These are phyloP conservation scores for Cyprinella venusta DNA, from an alignment of 2,797 vertebrate genomes.

Conservation along the genomic window DNA sequence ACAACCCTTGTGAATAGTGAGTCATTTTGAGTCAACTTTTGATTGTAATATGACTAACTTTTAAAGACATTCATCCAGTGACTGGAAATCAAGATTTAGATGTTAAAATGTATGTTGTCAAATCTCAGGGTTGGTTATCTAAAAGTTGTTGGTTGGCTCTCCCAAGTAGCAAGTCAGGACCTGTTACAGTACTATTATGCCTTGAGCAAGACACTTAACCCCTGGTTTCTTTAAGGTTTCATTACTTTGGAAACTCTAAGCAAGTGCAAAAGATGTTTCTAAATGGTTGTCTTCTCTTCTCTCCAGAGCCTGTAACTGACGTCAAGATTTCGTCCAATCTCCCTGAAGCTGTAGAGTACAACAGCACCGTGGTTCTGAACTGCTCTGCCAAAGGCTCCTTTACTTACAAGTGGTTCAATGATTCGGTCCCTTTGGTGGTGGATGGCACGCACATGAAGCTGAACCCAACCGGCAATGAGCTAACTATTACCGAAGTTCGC, in stretches of 20 bases:
- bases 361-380: conserved; percentile 67
- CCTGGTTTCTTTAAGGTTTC: not conserved
- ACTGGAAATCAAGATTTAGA: not conserved
- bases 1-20: not conserved
- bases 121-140: not conserved
- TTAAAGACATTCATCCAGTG: not conserved
- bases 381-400: conserved; percentile 72
- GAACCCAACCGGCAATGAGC: not conserved
- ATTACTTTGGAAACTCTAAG: not conserved
- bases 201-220: conserved; percentile 16
- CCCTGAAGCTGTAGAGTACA: conserved; percentile 62
- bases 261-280: conserved; percentile 1
- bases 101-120: not conserved
- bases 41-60: conserved; percentile 1
- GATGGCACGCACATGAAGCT: conserved; percentile 43
- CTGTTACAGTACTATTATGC: conserved; percentile 1
- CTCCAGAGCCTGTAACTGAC: conserved; percentile 66
- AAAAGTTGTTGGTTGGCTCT: not conserved
- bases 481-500: conserved; percentile 62
- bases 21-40: not conserved
- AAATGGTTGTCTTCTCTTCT: not conserved
- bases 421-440: not conserved
- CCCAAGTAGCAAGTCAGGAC: conserved; percentile 4
- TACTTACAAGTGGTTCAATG: conserved; percentile 68
- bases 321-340: conserved; percentile 57